Evolutionary conservation across 2,797 vertebrate species (phyloP), one percentile per base, ranked within the genome.

Genomic region (Enteromius trimaculatus): DNA sequence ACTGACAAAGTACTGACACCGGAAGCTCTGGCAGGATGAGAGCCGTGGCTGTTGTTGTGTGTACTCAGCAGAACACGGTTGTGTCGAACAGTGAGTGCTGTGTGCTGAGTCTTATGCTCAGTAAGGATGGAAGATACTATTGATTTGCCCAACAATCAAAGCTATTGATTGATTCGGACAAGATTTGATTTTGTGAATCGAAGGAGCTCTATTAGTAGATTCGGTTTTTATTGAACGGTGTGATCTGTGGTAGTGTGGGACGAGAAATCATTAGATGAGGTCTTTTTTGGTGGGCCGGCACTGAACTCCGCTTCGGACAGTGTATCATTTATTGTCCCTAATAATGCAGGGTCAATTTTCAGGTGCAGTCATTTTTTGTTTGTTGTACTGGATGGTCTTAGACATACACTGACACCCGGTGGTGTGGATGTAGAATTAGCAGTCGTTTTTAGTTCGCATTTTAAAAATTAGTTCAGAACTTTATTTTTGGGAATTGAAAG

Each of bases 21-120:
- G n/a, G 76, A 83, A 79, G 66, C 82, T 64, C 76, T 79, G 82
- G 49, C 76, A 72, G 82, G 75, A 60, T 64, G 82, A 83, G 76
- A 83, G 70, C 64, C 58, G 81, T 69, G 37, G 37, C 37, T 58
- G 81, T 69, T 69, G 81, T 77, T 83, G 29, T 83, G 76, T 79
- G 66, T 71, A 51, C 69, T 86, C 85, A 79, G 75, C 85, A 86
- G 68, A 81, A 74, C 19, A 14, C 21, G 23, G 14, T 26, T 53
- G 83, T 75, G 62, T 49, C 29, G 14, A 80, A 66, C 65, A 81
- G 74, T 42, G 79, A 70, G 79, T 42, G 3, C 77, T 62, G 42
- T 34, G 60, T 84, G 74, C 62, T 26, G 69, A 70, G 53, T 31
- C 42, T 64, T 47, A 58, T 17, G 62, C n/a, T 75, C 37, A 76